Base-by-base conservation (phyloP, 92 coral and sea anemone species). In the Epizoanthus scotinus region DNA sequence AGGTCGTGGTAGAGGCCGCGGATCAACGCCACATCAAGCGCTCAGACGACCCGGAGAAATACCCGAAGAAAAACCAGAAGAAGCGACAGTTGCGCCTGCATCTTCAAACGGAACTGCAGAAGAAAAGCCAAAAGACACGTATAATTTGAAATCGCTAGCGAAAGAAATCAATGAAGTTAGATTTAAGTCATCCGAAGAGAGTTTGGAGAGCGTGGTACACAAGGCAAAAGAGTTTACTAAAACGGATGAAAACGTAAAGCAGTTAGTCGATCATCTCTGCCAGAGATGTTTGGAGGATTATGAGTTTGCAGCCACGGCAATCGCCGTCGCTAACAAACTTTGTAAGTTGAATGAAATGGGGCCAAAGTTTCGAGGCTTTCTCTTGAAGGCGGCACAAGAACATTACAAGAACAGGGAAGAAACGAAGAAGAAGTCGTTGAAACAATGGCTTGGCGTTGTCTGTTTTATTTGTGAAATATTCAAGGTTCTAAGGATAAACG, bases 1-100 rank as follows among this genome's bases (percentile, higher is more conserved):
- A 26, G 98, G 94, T 52, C 82, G 93, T 6, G 98, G 98, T 5
- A 75, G 98, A 72, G 98, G 94, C 40, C 85, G 97, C 67, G 91
- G 82, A 13, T 55, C 67, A 49, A 63, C 90, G 38, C 12, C 83
- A 15, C 61, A 81, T 29, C 82, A 60, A 18, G 38, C 81, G 0
- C 85, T 68, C 36, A 80, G 71, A 22, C 83, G 80, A 73, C 90
- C 92, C 28, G 94, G 93, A 68, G 86, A 66, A 57, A 17, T 77
- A n/a, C 0, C 85, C 77, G 74, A 59, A 62, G 82, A 79, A 49
- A 63, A 36, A 17, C 9, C 56, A 6, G 29, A 71, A 14, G 6
- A 79, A 34, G 42, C 71, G 31, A 17, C 21, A 56, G 67, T 24
- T 63, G 52, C 58, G 8, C n/a, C 31, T 59, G 78, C 53, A 5